Percentiles rank a stretch among this genome's conserved stretches.
phyloP scores from a whole-genome alignment of 2,797 vertebrate genomes.

The Hapalemur alaotrensis region DNA sequence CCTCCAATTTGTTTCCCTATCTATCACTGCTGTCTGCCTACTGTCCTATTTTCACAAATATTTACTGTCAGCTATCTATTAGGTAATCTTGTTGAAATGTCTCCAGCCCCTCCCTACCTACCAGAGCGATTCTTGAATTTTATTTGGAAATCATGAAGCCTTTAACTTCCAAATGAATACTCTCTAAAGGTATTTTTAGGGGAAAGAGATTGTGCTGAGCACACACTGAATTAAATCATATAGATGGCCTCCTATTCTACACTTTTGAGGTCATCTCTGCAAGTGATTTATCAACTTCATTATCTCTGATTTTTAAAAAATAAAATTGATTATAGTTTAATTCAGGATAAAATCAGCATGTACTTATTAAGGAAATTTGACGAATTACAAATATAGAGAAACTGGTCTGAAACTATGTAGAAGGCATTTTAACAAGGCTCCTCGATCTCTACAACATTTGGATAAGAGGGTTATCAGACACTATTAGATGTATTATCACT shows the following conservation, averaged over 20 bases:
- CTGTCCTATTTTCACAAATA: slow-evolving; percentile 20
- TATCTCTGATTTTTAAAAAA: slow-evolving; percentile 21
- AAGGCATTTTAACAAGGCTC: slow-evolving; percentile 34
- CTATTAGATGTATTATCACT: neutral
- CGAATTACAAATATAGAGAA: neutral
- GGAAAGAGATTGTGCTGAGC: neutral
- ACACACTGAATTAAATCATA: neutral
- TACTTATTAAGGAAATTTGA: slow-evolving; percentile 20
- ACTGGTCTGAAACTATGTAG: neutral
- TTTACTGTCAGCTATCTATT: neutral
- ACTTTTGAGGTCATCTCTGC: neutral
- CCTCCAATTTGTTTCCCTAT: neutral
- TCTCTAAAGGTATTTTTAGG: neutral
- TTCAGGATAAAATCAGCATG: slow-evolving; percentile 20
- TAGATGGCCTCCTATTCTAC: neutral
- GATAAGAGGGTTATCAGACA: neutral
- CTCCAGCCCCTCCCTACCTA: neutral
- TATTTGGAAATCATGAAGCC: slow-evolving; percentile 21
- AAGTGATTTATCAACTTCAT: neutral
- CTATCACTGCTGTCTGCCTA: neutral
- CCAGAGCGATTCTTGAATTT: slow-evolving; percentile 44
- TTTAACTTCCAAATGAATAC: slow-evolving; percentile 10
- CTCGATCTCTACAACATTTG: neutral
- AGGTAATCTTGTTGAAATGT: slow-evolving; percentile 33
- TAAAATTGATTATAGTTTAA: slow-evolving; percentile 40